Percentiles rank a stretch among this genome's conserved stretches.
Conservation (phyloP, 2,888 invertebrate genomes). For the Pachycephus smyrnensis region DNA sequence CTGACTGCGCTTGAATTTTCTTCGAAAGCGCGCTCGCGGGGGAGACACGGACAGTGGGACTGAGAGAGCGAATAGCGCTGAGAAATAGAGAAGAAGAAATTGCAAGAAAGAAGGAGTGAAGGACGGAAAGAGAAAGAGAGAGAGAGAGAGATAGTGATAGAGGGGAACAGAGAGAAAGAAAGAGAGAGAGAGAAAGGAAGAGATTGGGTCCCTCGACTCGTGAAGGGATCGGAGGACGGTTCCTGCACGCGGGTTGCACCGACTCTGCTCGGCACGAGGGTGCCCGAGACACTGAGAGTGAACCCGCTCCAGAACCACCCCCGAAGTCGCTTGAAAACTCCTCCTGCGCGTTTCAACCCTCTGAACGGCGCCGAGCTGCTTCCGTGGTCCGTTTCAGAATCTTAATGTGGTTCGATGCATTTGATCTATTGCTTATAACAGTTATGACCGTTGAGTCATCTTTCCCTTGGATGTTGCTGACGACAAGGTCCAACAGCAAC, state of each 20-base stretch:
- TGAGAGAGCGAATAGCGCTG: conserved; percentile 44
- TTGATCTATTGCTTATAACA: background rate
- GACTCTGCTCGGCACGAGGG: conserved; percentile 45
- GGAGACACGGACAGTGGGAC: conserved; percentile 13
- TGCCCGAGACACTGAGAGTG: conserved; percentile 46
- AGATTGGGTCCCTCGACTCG: conserved; percentile 28
- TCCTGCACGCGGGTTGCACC: conserved; percentile 25
- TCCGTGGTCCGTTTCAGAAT: background rate
- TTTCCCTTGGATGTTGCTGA: background rate
- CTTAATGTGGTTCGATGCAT: background rate
- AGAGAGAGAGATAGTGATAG: conserved; percentile 9
- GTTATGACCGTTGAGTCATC: background rate
- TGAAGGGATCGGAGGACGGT: conserved; percentile 35
- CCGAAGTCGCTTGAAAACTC: conserved; percentile 3
- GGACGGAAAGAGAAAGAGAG: conserved; percentile 21
- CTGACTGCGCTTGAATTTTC: conserved; percentile 38
- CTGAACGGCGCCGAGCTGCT: background rate
- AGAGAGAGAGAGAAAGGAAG: conserved; percentile 1
- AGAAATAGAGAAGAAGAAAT: conserved; percentile 25
- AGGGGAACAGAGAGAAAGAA: background rate
- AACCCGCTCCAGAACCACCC: background rate
- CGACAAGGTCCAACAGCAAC: background rate
- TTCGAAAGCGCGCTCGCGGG: conserved; percentile 60
- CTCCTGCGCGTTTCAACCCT: conserved; percentile 8
- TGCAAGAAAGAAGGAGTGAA: background rate